A percentile compares a stretch with the other conserved stretches of the same genome.
Evolutionary conservation across 1,140 invertebrate species (phyloP).

Genomic region (Rhagoletis zephyria): DNA sequence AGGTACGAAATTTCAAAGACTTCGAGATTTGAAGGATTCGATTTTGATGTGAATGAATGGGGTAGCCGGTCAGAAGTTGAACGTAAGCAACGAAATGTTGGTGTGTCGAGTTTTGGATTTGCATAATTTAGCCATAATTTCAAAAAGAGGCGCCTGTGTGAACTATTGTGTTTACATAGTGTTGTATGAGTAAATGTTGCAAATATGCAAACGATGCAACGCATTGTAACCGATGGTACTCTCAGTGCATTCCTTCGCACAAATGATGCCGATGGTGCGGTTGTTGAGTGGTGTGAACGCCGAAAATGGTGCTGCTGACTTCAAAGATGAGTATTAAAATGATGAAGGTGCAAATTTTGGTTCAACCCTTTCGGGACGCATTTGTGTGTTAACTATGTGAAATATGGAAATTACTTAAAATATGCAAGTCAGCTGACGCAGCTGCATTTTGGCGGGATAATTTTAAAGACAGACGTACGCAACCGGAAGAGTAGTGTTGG

Average conservation of each 20-base stretch:
- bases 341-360: neutral
- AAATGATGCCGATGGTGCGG: neutral
- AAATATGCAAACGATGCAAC: constrained; percentile 34
- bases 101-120: constrained; percentile 36
- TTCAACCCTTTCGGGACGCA: constrained; percentile 21
- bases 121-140: constrained; percentile 52
- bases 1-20: neutral
- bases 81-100: neutral
- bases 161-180: too few species aligned
- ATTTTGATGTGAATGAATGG: constrained; percentile 57
- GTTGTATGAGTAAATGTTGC: neutral
- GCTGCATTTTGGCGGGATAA: neutral
- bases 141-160: neutral
- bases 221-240: neutral
- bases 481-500: too few species aligned
- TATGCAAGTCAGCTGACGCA: neutral
- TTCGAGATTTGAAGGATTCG: neutral
- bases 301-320: constrained; percentile 3
- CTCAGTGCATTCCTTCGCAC: neutral
- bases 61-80: neutral
- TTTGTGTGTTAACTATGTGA: neutral
- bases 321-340: constrained; percentile 26
- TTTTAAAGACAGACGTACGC: too few species aligned
- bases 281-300: neutral
- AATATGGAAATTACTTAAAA: constrained; percentile 37